A percentile compares a stretch with the other conserved stretches of the same genome.
Conservation (phyloP, 1,140 invertebrate genomes). For the Colletes latitarsis region DNA sequence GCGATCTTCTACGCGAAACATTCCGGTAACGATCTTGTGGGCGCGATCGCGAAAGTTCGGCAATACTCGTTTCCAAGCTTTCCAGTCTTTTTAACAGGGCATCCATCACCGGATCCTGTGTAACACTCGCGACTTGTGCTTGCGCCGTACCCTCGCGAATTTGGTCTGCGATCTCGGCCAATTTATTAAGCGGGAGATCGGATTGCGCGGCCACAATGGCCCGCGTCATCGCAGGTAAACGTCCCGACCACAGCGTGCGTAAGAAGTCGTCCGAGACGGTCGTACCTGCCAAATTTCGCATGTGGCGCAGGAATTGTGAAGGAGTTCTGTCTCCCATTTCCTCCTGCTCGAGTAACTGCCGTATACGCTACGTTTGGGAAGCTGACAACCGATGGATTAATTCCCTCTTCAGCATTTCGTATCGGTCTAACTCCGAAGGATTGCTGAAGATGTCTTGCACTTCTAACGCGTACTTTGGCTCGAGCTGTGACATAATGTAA, state of each 20-base stretch:
- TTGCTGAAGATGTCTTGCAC: slow-evolving; percentile 36
- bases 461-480: not conserved
- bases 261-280: slow-evolving; percentile 39
- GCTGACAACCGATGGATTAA: slow-evolving; percentile 51
- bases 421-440: slow-evolving; percentile 34
- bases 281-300: slow-evolving; percentile 33
- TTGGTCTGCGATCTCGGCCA: slow-evolving; percentile 38
- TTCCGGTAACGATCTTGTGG: too few species aligned
- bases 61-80: not conserved
- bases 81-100: not conserved
- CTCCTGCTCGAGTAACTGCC: slow-evolving; percentile 58
- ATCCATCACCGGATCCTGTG: too few species aligned
- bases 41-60: not conserved
- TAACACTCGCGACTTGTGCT: not conserved
- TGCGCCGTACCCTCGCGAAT: not conserved
- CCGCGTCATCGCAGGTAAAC: slow-evolving; percentile 45
- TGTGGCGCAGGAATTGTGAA: slow-evolving; percentile 60
- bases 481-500: not conserved
- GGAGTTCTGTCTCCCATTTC: slow-evolving; percentile 60
- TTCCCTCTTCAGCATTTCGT: slow-evolving; percentile 29
- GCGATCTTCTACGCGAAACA: not conserved
- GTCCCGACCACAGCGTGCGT: slow-evolving; percentile 49
- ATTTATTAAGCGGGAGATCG: not conserved
- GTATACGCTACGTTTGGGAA: slow-evolving; percentile 48
- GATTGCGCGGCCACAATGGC: slow-evolving; percentile 5